phyloP scores from a whole-genome alignment of 2,888 invertebrate genomes.

The Mesoligia furuncula region DNA sequence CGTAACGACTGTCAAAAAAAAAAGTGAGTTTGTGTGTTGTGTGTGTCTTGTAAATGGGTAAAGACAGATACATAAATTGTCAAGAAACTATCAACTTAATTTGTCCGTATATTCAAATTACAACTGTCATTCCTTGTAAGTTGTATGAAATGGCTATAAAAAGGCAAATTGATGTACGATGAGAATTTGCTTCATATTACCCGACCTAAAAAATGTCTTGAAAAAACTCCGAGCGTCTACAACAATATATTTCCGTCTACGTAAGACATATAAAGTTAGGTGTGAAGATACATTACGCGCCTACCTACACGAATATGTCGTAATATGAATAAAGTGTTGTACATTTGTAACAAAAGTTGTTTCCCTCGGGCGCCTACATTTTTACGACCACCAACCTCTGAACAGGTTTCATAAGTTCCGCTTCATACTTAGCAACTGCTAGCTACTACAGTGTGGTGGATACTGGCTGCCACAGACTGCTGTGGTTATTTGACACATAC shows the following conservation, averaged over 20 bases:
- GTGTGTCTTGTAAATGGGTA: not conserved
- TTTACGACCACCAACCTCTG: slow-evolving; percentile 21
- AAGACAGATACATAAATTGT: not conserved
- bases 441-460: no score
- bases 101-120: not conserved
- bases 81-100: not conserved
- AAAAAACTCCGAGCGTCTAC: not conserved
- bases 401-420: slow-evolving; percentile 20
- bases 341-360: slow-evolving; percentile 40
- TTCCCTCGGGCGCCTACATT: slow-evolving; percentile 38
- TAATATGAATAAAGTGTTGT: slow-evolving; percentile 28
- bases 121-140: not conserved
- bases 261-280: not conserved
- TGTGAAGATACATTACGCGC: slow-evolving; percentile 10
- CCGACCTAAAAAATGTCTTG: not conserved
- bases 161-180: not conserved
- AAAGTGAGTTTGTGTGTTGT: no score
- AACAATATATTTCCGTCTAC: slow-evolving; percentile 11
- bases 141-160: not conserved
- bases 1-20: no score
- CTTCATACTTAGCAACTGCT: not conserved
- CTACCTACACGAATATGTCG: not conserved
- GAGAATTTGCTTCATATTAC: not conserved
- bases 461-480: not conserved
- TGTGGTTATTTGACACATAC: not conserved